Conservation (phyloP, 2,113 vertebrate genomes). For the Axis porcinus region DNA sequence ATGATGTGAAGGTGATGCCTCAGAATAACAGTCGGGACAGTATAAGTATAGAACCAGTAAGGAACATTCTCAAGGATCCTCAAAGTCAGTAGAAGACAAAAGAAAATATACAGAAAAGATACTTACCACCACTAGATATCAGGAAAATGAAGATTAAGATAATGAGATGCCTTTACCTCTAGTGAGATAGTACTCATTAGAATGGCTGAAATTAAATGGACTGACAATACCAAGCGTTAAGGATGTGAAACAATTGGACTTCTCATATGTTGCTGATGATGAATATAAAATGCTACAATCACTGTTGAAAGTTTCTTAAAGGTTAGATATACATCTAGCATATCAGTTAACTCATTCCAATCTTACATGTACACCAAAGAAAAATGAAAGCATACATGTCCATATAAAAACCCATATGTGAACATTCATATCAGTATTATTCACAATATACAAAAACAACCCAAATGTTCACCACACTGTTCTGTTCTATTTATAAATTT, state of each 20-base stretch:
- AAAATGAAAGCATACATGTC: background rate
- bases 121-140: background rate
- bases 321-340: background rate
- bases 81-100: background rate
- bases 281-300: background rate
- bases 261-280: background rate
- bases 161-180: background rate
- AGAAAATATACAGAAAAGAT: background rate
- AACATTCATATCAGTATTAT: background rate
- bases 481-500: background rate
- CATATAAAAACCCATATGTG: background rate
- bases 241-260: background rate
- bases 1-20: background rate
- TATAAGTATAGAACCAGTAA: background rate
- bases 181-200: background rate
- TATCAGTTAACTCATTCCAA: background rate
- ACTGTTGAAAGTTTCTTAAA: background rate
- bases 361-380: background rate
- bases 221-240: background rate
- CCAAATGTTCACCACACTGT: background rate
- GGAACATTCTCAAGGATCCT: background rate
- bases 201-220: background rate
- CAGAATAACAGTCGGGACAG: background rate
- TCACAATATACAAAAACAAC: background rate
- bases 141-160: background rate